Percentiles rank a stretch among this genome's conserved stretches.
phyloP scores from a whole-genome alignment of 53 echinoderm and acorn worm species.

The Echinarachnius parma region DNA sequence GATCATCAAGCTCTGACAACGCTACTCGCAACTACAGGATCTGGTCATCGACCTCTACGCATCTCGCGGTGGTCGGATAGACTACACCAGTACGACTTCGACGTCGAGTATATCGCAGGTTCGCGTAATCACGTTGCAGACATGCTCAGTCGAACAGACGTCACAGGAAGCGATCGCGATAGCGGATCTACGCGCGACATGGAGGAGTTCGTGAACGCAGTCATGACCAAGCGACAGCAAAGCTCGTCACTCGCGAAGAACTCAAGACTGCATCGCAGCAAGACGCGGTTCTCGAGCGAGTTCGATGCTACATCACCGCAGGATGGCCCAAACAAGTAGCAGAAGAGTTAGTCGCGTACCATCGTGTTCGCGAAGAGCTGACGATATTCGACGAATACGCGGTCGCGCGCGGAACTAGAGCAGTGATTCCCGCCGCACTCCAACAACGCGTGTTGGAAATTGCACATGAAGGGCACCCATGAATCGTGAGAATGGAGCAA shows the following conservation, averaged over 20 bases:
- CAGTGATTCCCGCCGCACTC: constrained; percentile 48
- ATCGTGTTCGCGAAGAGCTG: constrained; percentile 37
- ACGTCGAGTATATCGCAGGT: constrained; percentile 49
- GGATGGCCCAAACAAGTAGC: constrained; percentile 37
- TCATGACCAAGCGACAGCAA: constrained; percentile 9
- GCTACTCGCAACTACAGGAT: constrained; percentile 40
- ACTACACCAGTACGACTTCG: constrained; percentile 51
- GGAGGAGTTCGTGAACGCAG: constrained; percentile 9
- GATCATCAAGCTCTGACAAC: constrained; percentile 60
- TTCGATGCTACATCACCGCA: constrained; percentile 18
- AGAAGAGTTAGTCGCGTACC: constrained; percentile 13
- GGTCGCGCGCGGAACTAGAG: constrained; percentile 29
- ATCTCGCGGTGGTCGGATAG: constrained; percentile 51
- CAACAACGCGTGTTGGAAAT: constrained; percentile 23
- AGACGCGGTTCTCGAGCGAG: constrained; percentile 24
- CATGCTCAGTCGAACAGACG: constrained; percentile 26
- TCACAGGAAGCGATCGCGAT: constrained; percentile 1
- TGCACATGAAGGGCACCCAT: constrained; percentile 62
- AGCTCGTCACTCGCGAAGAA: constrained; percentile 23
- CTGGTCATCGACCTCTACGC: constrained; percentile 50
- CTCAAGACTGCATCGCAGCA: constrained; percentile 17
- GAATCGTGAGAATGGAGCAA: constrained; percentile 61
- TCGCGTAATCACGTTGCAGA: constrained; percentile 58
- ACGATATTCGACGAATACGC: constrained; percentile 35
- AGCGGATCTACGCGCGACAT: background rate